A percentile compares a stretch with the other conserved stretches of the same genome.
These are phyloP conservation scores for Molorchus minor DNA, from an alignment of 2,888 invertebrate genomes.

Conservation along the genomic window DNA sequence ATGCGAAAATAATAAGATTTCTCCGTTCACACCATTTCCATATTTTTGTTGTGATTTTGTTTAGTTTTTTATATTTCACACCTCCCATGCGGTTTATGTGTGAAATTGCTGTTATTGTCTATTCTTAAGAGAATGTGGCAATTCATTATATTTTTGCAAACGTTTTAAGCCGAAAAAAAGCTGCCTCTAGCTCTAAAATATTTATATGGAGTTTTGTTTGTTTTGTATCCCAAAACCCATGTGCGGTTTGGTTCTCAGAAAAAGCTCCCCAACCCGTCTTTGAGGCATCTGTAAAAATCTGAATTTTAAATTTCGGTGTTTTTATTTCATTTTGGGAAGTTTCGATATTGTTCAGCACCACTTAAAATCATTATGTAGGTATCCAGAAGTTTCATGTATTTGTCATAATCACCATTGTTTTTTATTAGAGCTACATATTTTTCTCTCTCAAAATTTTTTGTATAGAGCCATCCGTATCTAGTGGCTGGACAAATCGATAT, in stretches of 20 bases:
- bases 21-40: not conserved
- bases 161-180: not conserved
- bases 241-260: too few relatives aligned
- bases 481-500: not conserved
- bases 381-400: not conserved
- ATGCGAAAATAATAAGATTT: not conserved
- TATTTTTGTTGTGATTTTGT: not conserved
- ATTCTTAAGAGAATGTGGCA: not conserved
- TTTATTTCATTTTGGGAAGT: not conserved
- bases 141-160: not conserved
- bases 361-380: not conserved
- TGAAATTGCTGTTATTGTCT: not conserved
- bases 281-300: too few relatives aligned
- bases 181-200: not conserved
- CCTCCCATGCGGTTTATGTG: too few relatives aligned
- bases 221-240: too few relatives aligned
- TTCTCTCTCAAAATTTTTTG: too few relatives aligned
- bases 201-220: too few relatives aligned
- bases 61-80: not conserved
- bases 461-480: too few relatives aligned
- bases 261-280: not conserved
- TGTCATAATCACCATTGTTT: not conserved
- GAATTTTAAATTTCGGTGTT: too few relatives aligned
- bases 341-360: not conserved
- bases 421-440: too few relatives aligned